Evolutionary conservation across 2,113 vertebrate genomes (phyloP), one percentile per base, ranked within the genome.

Genomic region (Trogon melanurus): DNA sequence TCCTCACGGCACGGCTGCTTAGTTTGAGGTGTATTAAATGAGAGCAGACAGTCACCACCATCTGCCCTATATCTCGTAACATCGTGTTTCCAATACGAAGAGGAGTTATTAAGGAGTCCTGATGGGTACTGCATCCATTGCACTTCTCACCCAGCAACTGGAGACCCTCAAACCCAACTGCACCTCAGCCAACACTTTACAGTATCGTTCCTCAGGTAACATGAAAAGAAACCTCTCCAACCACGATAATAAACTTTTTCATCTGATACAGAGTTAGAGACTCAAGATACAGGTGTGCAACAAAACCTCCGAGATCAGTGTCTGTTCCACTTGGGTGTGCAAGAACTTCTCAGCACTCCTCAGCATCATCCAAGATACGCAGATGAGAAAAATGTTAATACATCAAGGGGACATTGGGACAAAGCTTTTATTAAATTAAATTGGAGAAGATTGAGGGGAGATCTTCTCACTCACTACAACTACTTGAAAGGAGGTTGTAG

Each of bases 341-440:
- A n/a, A 65, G 61, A 79, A 57, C 57, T 54, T 29, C 51, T 27
- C 47, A 9, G 48, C 15, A 7, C 27, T 10, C 58, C 16, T 27
- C 0, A 1, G 29, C 11, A 17, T 4, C 32, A 32, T 5, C 27
- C 0, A 1, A 48, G 30, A 56, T 17, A 70, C 1, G 14, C 29
- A 50, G 62, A n/a, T 13, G 38, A 65, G n/a, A 45, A 75, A 41
- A 60, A n/a, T 3, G 5, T 44, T 78, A 57, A 45, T 22, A 34
- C 32, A 32, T 34, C 60, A 65, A 23, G 0, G 1, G 56, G 61
- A 87, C 16, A 11, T 0, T 10, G 54, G 66, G 69, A 71, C 27
- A 54, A 71, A 91, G 66, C 21, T 75, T 71, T 38, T 61, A 81
- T 11, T 67, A 26, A 58, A 62, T 4, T 41, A 41, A 41, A 41